Base-by-base conservation (phyloP, 2,888 invertebrate species). In the Boloria euphrosyne region DNA sequence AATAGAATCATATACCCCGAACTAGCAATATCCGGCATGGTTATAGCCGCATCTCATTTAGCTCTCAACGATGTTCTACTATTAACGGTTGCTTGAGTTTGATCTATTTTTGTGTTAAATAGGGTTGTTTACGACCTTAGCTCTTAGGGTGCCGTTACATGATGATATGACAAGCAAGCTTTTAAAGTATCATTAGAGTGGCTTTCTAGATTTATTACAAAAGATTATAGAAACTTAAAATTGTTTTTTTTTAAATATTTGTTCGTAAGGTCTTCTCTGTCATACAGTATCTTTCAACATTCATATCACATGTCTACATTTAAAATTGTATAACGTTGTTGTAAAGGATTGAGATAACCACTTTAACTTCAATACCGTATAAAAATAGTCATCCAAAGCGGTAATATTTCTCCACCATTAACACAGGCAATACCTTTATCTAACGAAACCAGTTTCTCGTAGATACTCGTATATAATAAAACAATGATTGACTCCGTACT, bases 401-500 rank as follows among this genome's bases (percentile, higher is more conserved):
- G 3, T 31, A 59, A 50, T 38, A 50, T 59, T 38, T 38, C 47
- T 14, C 16, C 18, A 14, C 47, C 27, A 47, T 58, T 64, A 57
- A 44, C 43, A 57, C 38, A 67, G 31, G 60, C 17, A 65, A 68
- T 60, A 55, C 49, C 51, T 60, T 67, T 64, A 54, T 47, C 57
- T 60, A 57, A 50, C 55, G 49, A 66, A 50, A 54, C 63, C 57
- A 53, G 49, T 61, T 53, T 57, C 51, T 61, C 49, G 17, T 53
- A 57, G 57, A 63, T 64, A 27, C 57, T 50, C 44, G 78, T 78
- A 75, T 75, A 83, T 84, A 88, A 87, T 90, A 88, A 90, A 90
- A 89, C 87, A 89, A 90, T 89, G 88, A 90, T 90, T 86, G 88
- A 90, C 88, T 89, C 78, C 67, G 79, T 82, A 80, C 81, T 70